Evolutionary conservation across 2,797 vertebrate species (phyloP), one percentile per base, ranked within the genome.

Genomic region (Syngnathus acus): DNA sequence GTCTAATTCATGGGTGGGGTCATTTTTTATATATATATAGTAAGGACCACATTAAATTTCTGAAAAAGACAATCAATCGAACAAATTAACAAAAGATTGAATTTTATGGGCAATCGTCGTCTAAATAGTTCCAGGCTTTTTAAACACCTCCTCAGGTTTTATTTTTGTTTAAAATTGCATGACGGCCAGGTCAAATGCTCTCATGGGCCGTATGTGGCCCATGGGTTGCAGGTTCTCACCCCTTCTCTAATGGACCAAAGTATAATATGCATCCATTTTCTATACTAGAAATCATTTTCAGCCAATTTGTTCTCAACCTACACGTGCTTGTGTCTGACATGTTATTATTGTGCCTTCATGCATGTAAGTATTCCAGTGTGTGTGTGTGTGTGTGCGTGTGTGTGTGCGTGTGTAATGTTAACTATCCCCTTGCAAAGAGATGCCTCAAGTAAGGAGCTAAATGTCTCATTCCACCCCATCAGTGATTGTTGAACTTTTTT

Each of bases 401-500:
- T 54, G 11, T 55, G 39, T 61, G 43, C 66, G 48, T 66, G 69
- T 76, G 73, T 84, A 32, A 32, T 32, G 26, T 32, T 32, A 32
- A 32, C 26, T 32, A 32, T 3, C 80, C 79, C 80, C 87, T 86
- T 85, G 76, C 73, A 78, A 80, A 85, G 82, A 86, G 82, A 85
- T 82, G 85, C 80, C 83, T 69, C 69, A 85, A 84, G 85, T 77
- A 69, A 82, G 84, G 82, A 82, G 81, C 84, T 80, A 67, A 79
- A 43, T 77, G 72, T 73, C 72, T 79, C 72, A 72, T 80, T 42
- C 76, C 81, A 13, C 64, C 66, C 66, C 5, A 23, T 17, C 32
- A 39, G 17, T 9, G 9, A 14, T 10, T 26, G 4, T 23, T 1
- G 1, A 23, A 54, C n/a, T 21, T 54, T 50, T 50, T 50, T 16